A percentile compares a stretch with the other conserved stretches of the same genome.
phyloP scores from a whole-genome alignment of 2,888 invertebrate species.

The Drosophila borborema region DNA sequence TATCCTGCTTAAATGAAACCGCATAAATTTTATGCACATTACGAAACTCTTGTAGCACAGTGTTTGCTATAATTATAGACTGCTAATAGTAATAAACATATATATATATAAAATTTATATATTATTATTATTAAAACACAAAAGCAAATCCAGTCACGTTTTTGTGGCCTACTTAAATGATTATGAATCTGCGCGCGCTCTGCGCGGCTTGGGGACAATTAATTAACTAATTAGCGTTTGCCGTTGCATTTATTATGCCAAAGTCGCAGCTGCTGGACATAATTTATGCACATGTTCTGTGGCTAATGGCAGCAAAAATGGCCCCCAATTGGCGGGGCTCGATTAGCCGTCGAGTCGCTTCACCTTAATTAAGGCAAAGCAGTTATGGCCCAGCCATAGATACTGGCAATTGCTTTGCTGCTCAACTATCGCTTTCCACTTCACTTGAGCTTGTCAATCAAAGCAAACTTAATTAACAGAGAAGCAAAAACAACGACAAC shows the following conservation, averaged over 20 bases:
- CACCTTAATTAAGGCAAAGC: constrained; percentile 61
- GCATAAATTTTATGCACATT: background rate
- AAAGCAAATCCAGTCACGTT: constrained; percentile 60
- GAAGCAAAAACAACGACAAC: background rate
- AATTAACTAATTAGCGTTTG: constrained; percentile 60
- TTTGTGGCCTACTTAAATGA: constrained; percentile 16
- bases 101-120: background rate
- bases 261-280: constrained; percentile 27
- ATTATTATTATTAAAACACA: background rate
- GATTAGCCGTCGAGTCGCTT: constrained; percentile 62
- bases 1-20: background rate
- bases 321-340: constrained; percentile 64
- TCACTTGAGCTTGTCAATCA: constrained; percentile 39
- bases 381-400: constrained; percentile 11
- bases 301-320: constrained; percentile 6
- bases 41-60: background rate
- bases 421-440: background rate
- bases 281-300: constrained; percentile 43
- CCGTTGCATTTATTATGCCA: constrained; percentile 49
- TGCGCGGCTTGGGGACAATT: constrained; percentile 36
- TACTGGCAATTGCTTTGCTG: background rate
- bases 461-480: constrained; percentile 57
- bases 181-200: background rate
- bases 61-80: background rate
- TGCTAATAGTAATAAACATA: background rate